A percentile compares a stretch with the other conserved stretches of the same genome.
Conservation (phyloP, 2,888 invertebrate genomes). For the Heliconius hortense region DNA sequence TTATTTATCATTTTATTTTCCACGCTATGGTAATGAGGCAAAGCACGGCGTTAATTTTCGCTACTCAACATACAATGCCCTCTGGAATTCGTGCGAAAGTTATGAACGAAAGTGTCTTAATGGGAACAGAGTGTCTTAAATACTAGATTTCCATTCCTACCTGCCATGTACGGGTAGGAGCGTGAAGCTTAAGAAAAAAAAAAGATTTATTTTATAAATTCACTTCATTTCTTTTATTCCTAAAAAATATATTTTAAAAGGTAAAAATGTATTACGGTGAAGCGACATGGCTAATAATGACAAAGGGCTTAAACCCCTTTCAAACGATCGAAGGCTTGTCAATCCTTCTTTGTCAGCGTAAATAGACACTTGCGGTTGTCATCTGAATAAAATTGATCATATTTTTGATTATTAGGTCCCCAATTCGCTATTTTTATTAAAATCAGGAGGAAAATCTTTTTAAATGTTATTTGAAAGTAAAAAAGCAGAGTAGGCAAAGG, state of each 20-base stretch:
- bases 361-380: constrained; percentile 18
- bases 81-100: too few relatives aligned
- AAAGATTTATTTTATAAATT: too few relatives aligned
- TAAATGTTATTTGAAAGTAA: too few relatives aligned
- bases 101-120: too few relatives aligned
- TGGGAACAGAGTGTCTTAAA: too few relatives aligned
- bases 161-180: too few relatives aligned
- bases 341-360: constrained; percentile 18
- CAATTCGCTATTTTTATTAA: not conserved
- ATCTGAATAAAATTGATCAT: constrained; percentile 15
- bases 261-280: constrained; percentile 2
- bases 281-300: not conserved
- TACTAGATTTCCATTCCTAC: too few relatives aligned
- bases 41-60: too few relatives aligned
- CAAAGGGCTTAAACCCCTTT: constrained; percentile 13
- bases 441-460: not conserved
- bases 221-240: not conserved
- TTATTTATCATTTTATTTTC: too few relatives aligned
- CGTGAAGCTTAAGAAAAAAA: not conserved
- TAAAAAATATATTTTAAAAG: not conserved
- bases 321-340: constrained; percentile 13
- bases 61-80: too few relatives aligned
- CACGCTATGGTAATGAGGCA: too few relatives aligned
- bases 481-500: too few relatives aligned
- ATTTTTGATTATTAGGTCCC: not conserved